Base-by-base conservation (phyloP, 2,113 vertebrate species). In the Lagopus muta region DNA sequence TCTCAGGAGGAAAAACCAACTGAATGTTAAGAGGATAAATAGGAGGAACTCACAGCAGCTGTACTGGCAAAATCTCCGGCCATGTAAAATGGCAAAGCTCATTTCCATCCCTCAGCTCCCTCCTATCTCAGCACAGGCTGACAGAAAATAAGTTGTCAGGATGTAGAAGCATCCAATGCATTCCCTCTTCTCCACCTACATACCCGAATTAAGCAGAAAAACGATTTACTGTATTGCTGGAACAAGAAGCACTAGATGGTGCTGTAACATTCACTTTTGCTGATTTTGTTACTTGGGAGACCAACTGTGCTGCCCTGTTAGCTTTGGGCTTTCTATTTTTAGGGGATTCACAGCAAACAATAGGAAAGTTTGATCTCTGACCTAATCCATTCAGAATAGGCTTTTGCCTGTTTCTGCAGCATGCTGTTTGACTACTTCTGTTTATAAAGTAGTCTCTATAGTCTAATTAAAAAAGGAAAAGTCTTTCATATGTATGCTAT, bases 161-260 rank as follows among this genome's bases (percentile, higher is more conserved):
- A 10, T 7, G 22, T 19, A 18, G 24, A 10, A 82, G 67, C 40
- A 73, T 40, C 45, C 74, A 12, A 5, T 30, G 77, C 77, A 52
- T 21, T 67, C 34, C 32, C 38, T 48, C n/a, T 6, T 78, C 47
- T 60, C 48, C 66, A 79, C 84, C 78, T 62, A 18, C 48, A 4
- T 3, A 32, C n/a, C 43, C 15, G 40, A 70, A 52, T 28, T 10
- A 9, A 82, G 54, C 17, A 75, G 84, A 52, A 85, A 73, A 89
- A 16, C 27, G 13, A 45, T 71, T 28, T 34, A 11, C 60, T 27
- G 0, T 22, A 0, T 4, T 38, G 20, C 34, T 3, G 64, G 55
- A 55, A 13, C 13, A 17, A 38, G 60, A 38, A 58, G 72, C 94
- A 72, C 91, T 95, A 96, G 93, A 52, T 96, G 93, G 93, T 93